Conservation (phyloP, 2,797 vertebrate species). For the Cuculus canorus region DNA sequence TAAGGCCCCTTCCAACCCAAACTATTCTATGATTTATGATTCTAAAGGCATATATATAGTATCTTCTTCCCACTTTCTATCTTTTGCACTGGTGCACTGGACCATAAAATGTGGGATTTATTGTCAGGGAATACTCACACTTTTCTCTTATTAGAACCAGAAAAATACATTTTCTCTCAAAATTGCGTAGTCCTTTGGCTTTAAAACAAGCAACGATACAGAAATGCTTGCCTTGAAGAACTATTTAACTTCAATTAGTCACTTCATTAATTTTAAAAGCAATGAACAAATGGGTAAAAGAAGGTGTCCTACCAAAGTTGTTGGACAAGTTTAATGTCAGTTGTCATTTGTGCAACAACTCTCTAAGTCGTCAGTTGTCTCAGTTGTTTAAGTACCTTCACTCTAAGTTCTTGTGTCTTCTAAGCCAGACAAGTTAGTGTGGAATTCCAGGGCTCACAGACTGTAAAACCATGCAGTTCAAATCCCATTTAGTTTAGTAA, state of each 20-base stretch:
- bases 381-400: neutral
- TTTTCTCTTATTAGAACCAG: neutral
- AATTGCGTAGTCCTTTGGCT: neutral
- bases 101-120: constrained; percentile 10
- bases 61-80: constrained; percentile 9
- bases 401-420: neutral
- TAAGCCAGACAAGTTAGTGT: neutral
- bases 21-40: too few species aligned
- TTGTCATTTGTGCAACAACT: neutral
- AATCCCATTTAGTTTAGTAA: neutral
- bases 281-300: neutral
- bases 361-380: too few species aligned
- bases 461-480: neutral
- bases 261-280: neutral
- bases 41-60: neutral
- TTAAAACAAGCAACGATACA: neutral
- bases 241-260: neutral
- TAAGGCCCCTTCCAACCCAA: too few species aligned
- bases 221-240: neutral
- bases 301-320: neutral
- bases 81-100: neutral
- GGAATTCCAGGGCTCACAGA: neutral
- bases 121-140: neutral
- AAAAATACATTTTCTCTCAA: neutral
- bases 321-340: neutral